These are phyloP conservation scores for Hydrozoanthus gracilis DNA, from an alignment of 92 coral and sea anemone genomes.

Conservation along the genomic window DNA sequence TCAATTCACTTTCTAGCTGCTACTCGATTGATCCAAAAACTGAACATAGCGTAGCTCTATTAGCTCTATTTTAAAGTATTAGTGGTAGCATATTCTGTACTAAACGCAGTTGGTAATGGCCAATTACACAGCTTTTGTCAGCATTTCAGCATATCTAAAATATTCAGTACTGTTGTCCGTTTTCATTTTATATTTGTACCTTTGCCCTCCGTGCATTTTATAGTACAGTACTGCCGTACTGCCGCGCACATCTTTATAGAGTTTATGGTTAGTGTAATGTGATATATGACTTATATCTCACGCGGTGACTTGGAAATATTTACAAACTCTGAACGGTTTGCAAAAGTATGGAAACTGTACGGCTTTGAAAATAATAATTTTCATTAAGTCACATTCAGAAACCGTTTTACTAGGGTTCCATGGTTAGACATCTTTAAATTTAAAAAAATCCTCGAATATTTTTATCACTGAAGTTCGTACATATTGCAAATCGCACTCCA, in stretches of 20 bases:
- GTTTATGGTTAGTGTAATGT: constrained; percentile 9
- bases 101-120: not conserved
- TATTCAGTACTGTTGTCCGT: not conserved
- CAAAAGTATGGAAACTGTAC: constrained; percentile 26
- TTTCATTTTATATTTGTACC: not conserved
- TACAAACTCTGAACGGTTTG: constrained; percentile 19
- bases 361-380: constrained; percentile 5
- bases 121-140: not conserved
- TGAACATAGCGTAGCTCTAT: not conserved
- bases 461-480: constrained; percentile 6
- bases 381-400: constrained; percentile 13
- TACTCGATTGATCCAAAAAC: not conserved
- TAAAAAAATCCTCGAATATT: not conserved
- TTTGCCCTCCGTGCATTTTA: not conserved
- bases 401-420: constrained; percentile 26
- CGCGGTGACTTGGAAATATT: constrained; percentile 9
- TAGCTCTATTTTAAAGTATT: no score
- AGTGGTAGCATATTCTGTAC: no score
- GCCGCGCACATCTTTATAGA: not conserved
- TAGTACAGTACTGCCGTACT: not conserved
- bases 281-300: not conserved
- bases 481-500: constrained; percentile 5
- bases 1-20: not conserved
- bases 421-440: constrained; percentile 13
- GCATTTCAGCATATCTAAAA: constrained; percentile 9